Conservation (phyloP, 37 sponge, comb jelly and placozoan species). For the Geodia barretti region DNA sequence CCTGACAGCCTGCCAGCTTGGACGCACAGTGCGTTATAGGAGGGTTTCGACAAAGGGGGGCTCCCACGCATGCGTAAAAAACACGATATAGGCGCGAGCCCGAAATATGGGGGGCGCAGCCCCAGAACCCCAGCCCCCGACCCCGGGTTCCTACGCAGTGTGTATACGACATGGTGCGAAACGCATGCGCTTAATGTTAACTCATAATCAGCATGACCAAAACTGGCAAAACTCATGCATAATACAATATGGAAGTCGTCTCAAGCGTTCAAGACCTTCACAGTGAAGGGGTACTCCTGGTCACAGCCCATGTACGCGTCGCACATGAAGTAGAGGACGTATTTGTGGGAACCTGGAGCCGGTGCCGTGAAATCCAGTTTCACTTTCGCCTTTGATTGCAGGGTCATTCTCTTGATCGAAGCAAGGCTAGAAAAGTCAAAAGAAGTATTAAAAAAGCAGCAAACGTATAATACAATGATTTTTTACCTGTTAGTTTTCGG, state of each 20-base stretch:
- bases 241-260: no score
- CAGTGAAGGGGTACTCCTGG: constrained; percentile 91
- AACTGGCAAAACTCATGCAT: no score
- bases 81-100: no score
- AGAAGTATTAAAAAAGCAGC: not conserved
- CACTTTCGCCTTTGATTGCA: constrained; percentile 87
- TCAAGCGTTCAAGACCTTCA: constrained; percentile 51
- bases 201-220: no score
- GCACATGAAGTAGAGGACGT: constrained; percentile 97
- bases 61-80: no score
- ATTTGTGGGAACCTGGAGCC: constrained; percentile 78
- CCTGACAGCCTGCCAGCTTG: constrained; percentile 36
- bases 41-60: no score
- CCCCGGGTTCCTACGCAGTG: no score
- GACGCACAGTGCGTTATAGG: no score
- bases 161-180: no score
- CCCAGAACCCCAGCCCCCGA: no score
- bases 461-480: not conserved
- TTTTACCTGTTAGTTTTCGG: constrained; percentile 86
- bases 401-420: constrained; percentile 93
- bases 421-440: constrained; percentile 54
- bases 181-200: no score
- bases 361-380: constrained; percentile 95
- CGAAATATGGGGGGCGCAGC: no score
- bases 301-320: constrained; percentile 99